Percentiles rank a stretch among this genome's conserved stretches.
Conservation (phyloP, 2,888 invertebrate genomes). For the Ochropleura leucogaster region DNA sequence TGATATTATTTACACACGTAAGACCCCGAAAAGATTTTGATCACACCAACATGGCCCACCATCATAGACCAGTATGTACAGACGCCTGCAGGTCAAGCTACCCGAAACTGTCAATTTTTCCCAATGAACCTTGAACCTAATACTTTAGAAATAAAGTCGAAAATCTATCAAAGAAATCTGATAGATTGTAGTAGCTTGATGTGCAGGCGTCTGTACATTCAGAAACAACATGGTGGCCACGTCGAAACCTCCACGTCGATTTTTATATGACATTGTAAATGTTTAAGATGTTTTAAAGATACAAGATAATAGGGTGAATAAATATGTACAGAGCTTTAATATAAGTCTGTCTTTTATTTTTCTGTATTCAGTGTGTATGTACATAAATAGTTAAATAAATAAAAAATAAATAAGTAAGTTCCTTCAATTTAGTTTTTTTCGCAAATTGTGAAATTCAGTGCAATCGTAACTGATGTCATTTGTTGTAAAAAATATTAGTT, state of each 20-base stretch:
- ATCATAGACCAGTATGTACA: too few relatives aligned
- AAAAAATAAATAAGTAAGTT: too few relatives aligned
- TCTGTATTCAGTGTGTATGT: too few relatives aligned
- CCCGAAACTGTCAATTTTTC: too few relatives aligned
- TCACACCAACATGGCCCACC: not conserved
- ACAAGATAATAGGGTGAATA: not conserved
- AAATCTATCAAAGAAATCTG: too few relatives aligned
- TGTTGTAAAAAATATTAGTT: not conserved
- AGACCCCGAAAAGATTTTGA: not conserved
- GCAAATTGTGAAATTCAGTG: not conserved
- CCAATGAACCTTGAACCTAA: too few relatives aligned
- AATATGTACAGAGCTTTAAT: not conserved
- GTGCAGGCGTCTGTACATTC: too few relatives aligned
- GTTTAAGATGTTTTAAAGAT: not conserved
- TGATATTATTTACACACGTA: not conserved
- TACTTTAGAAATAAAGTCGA: too few relatives aligned
- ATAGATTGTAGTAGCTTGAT: too few relatives aligned
- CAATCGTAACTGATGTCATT: not conserved
- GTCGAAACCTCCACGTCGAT: slow-evolving; percentile 20
- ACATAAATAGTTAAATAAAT: too few relatives aligned
- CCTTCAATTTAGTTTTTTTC: not conserved
- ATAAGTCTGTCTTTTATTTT: too few relatives aligned
- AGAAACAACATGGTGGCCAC: slow-evolving; percentile 19
- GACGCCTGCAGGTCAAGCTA: too few relatives aligned
- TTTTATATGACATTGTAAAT: not conserved